Evolutionary conservation across 2,888 invertebrate species (phyloP).

Genomic region (Caradrina kadenii): DNA sequence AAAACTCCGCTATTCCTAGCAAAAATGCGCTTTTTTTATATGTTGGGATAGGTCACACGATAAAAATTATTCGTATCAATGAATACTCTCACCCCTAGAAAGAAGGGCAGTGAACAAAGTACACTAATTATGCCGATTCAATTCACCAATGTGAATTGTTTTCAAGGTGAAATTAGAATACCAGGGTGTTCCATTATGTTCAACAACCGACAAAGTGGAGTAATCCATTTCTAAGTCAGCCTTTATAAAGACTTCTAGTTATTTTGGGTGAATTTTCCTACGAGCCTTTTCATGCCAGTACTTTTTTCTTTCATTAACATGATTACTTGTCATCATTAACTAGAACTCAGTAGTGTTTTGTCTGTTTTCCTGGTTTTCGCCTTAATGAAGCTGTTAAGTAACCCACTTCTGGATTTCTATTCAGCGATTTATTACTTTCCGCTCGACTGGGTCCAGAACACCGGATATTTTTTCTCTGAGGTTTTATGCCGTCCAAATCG

Average conservation of each 20-base stretch:
- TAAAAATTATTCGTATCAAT: no score
- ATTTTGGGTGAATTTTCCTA: neutral
- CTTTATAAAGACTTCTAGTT: neutral
- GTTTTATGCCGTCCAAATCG: slow-evolving; percentile 21
- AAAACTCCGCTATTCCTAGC: no score
- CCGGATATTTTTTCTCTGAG: slow-evolving; percentile 34
- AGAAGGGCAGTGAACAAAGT: no score
- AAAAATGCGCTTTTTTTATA: no score
- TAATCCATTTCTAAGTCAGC: no score
- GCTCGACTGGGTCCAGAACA: slow-evolving; percentile 17
- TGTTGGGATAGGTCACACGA: no score
- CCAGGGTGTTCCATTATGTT: no score
- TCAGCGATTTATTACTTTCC: slow-evolving; percentile 43
- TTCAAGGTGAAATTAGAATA: no score
- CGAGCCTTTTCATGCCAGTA: neutral
- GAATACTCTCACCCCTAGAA: no score
- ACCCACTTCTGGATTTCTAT: slow-evolving; percentile 42
- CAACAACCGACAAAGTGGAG: no score
- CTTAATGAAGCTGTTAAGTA: slow-evolving; percentile 30
- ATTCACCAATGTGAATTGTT: no score
- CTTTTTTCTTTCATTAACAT: neutral
- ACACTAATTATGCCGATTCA: no score
- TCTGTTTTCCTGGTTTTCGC: slow-evolving; percentile 37
- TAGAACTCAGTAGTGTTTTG: neutral
- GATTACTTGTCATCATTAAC: neutral